Evolutionary conservation across 2,113 vertebrate genomes (phyloP).

Genomic region (Pagrus major): DNA sequence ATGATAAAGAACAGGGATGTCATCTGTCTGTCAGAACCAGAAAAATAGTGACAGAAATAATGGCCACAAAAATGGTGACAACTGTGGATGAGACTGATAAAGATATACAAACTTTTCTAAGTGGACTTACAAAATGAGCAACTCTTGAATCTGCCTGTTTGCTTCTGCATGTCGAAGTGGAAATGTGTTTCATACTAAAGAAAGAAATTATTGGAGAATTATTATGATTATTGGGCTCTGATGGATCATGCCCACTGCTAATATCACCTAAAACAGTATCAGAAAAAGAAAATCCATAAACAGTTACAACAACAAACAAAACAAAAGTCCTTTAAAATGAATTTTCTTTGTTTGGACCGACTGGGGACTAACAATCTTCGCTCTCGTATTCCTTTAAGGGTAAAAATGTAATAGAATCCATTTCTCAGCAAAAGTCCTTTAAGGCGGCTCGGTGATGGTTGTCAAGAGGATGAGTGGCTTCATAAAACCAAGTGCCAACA

Average conservation of each 20-base stretch:
- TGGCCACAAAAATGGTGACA: too few species aligned
- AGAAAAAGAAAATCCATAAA: too few species aligned
- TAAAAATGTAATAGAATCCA: slow-evolving; percentile 59
- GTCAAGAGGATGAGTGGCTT: slow-evolving; percentile 78
- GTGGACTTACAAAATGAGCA: background rate
- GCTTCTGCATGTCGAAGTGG: too few species aligned
- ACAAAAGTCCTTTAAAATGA: background rate
- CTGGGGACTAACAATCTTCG: background rate
- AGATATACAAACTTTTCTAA: background rate
- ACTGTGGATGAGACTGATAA: background rate
- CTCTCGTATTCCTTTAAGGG: slow-evolving; percentile 26
- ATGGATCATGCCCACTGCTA: background rate
- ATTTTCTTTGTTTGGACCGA: slow-evolving; percentile 5
- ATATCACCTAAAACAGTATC: background rate
- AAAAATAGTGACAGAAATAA: background rate
- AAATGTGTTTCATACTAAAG: too few species aligned
- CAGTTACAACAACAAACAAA: background rate
- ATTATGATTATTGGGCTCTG: background rate
- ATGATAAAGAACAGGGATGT: background rate
- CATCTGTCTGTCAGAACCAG: background rate
- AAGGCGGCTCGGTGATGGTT: slow-evolving; percentile 55
- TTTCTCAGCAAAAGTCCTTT: slow-evolving; percentile 62
- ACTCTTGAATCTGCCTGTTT: background rate
- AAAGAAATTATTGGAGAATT: too few species aligned
- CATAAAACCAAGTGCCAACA: slow-evolving; percentile 75